Evolutionary conservation across 2,888 invertebrate species (phyloP), one percentile per base, ranked within the genome.

Genomic region (Spodoptera exigua): DNA sequence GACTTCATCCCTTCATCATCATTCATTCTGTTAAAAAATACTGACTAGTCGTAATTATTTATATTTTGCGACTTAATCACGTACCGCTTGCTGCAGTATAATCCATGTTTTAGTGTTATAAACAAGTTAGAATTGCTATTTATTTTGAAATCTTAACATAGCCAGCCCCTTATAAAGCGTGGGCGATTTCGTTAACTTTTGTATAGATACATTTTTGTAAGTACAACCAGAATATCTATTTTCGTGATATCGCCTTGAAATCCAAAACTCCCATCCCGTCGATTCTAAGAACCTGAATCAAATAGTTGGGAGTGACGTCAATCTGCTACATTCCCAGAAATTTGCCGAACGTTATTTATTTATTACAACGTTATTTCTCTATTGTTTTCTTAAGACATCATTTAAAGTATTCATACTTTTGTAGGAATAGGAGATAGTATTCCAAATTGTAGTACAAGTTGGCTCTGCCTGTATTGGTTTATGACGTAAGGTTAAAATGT

Each of bases 231-330:
- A 70, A 71, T 46, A 78, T 81, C 83, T 86, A 86, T 86, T 87
- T 89, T 80, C 57, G 78, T 81, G 74, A 69, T 68, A 73, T 67
- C 64, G 68, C 78, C 81, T 83, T 82, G 79, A 82, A 84, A 83
- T 82, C 74, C 74, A 80, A 81, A 86, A 79, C 80, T 82, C 80
- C 69, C 79, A 82, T 80, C 70, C 56, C 66, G 76, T 69, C 76
- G 77, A 79, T 90, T 89, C 89, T 79, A 34, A 78, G 89, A 88
- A 90, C 77, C 80, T 65, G 79, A 83, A 82, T 83, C 73, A 77
- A 78, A 82, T 78, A 74, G 66, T 71, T 78, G 73, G 77, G 76
- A 78, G 75, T 92, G 90, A 90, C 92, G 91, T 92, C 90, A 90
- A 83, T 84, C 70, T 62, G 64, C 69, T 80, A 78, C 77, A 79